Evolutionary conservation across 2,888 invertebrate genomes (phyloP), one percentile per base, ranked within the genome.

Genomic region (Psococerastis gibbosa): DNA sequence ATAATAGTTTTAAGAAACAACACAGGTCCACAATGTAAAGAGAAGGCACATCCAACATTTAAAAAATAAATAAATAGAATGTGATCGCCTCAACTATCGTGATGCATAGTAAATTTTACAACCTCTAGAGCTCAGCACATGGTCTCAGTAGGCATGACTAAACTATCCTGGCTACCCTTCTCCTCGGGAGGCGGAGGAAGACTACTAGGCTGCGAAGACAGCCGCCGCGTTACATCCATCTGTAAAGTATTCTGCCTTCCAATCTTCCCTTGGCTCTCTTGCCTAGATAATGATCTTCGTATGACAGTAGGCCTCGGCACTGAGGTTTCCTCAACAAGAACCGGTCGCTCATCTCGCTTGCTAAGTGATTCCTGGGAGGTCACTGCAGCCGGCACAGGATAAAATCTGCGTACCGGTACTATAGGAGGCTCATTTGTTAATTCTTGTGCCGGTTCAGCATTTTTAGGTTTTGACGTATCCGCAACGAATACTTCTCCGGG

Each of bases 81-180:
- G n/a, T n/a, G n/a, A n/a, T n/a, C n/a, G n/a, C n/a, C n/a, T n/a
- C n/a, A n/a, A n/a, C n/a, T n/a, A n/a, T n/a, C n/a, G n/a, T n/a
- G n/a, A n/a, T n/a, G n/a, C n/a, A n/a, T n/a, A n/a, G n/a, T n/a
- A n/a, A n/a, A n/a, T n/a, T 31, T 31, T 31, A 31, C 31, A 9
- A 9, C 31, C 9, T 9, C 9, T 33, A 3, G 5, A 16, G 15
- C 9, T 38, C 18, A 38, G 11, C 38, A 38, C 38, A 38, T 38
- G 13, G 38, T 38, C 20, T 38, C 38, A 13, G 38, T 20, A 5
- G 38, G 38, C 38, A 38, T 38, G 20, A 38, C n/a, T 20, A 38
- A 38, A 20, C 38, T 38, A 20, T 38, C 22, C 5, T 22, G 6
- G 20, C 38, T 38, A 13, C 38, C 38, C 18, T 11, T 15, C 4